These are phyloP conservation scores for Melanotaenia trifasciata DNA, from an alignment of 2,797 vertebrate species.

Conservation along the genomic window DNA sequence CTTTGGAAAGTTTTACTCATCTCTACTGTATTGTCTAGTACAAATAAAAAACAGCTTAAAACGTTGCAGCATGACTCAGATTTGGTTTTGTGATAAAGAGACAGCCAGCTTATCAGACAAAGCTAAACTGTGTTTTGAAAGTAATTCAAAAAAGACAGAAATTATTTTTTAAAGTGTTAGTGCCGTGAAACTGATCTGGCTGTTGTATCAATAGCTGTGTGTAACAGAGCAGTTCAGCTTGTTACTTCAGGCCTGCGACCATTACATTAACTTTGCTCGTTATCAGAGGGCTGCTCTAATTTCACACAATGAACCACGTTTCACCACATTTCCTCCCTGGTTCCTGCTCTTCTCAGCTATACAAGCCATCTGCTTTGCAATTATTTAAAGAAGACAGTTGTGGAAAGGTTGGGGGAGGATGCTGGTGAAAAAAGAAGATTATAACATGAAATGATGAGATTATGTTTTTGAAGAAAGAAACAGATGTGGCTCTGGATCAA, in stretches of 20 bases:
- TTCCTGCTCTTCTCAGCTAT: constrained; percentile 48
- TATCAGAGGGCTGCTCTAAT: constrained; percentile 57
- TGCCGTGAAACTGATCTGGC: constrained; percentile 4
- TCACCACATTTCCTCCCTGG: constrained; percentile 52
- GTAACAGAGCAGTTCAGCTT: constrained; percentile 49
- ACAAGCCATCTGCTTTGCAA: constrained; percentile 57
- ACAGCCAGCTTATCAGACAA: constrained; percentile 2
- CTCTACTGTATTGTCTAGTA: constrained; percentile 7
- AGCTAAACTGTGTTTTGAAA: constrained; percentile 23
- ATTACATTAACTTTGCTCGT: constrained; percentile 59
- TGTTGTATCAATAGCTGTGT: constrained; percentile 40
- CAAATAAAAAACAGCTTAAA: constrained; percentile 14
- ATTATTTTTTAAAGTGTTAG: constrained; percentile 7
- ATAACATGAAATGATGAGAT: constrained; percentile 41
- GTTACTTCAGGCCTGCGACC: constrained; percentile 57
- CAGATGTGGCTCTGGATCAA: constrained; percentile 47
- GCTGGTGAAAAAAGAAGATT: constrained; percentile 7
- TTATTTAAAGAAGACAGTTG: constrained; percentile 45
- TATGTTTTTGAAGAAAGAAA: constrained; percentile 35
- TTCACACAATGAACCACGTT: constrained; percentile 49
- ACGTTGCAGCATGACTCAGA: constrained; percentile 3
- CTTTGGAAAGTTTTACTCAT: not conserved
- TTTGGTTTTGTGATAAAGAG: constrained; percentile 24
- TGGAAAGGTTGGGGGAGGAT: not conserved
- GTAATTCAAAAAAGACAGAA: not conserved